These are phyloP conservation scores for Cephus cinctus DNA, from an alignment of 1,140 invertebrate genomes.

Conservation along the genomic window DNA sequence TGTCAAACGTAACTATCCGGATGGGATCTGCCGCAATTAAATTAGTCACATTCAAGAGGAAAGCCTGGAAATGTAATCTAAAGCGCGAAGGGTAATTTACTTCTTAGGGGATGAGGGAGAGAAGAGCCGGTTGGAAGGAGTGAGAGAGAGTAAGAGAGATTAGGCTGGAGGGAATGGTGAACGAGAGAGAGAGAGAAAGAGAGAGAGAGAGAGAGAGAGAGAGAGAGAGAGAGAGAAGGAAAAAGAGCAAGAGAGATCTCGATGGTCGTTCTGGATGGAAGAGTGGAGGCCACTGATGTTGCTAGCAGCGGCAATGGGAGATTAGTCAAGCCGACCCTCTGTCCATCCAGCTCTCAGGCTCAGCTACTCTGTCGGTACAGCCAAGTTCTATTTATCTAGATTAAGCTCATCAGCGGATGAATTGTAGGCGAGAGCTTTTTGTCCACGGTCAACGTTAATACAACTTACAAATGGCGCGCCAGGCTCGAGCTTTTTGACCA, in stretches of 20 bases:
- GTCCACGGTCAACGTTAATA: not conserved
- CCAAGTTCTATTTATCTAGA: conserved; percentile 4
- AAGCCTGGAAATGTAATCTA: conserved; percentile 6
- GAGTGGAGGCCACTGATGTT: too few species aligned
- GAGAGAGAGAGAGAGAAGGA: too few species aligned
- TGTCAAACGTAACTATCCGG: not conserved
- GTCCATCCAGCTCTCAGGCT: not conserved
- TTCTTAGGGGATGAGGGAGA: not conserved
- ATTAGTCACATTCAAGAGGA: not conserved
- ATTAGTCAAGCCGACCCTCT: conserved; percentile 6
- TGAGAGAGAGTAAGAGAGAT: too few species aligned
- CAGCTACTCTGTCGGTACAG: not conserved
- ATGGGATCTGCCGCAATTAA: not conserved
- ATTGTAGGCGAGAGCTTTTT: conserved; percentile 3
- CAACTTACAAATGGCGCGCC: not conserved
- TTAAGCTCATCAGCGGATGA: conserved; percentile 4
- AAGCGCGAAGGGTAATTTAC: conserved; percentile 2
- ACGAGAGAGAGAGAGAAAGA: too few species aligned
- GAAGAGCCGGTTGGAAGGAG: too few species aligned
- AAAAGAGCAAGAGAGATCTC: too few species aligned
- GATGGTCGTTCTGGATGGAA: too few species aligned
- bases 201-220: too few species aligned
- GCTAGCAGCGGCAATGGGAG: not conserved
- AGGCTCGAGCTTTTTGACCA: too few species aligned
- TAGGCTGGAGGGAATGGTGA: too few species aligned